phyloP scores from a whole-genome alignment of 2,113 vertebrate genomes.

The Plestiodon gilberti region DNA sequence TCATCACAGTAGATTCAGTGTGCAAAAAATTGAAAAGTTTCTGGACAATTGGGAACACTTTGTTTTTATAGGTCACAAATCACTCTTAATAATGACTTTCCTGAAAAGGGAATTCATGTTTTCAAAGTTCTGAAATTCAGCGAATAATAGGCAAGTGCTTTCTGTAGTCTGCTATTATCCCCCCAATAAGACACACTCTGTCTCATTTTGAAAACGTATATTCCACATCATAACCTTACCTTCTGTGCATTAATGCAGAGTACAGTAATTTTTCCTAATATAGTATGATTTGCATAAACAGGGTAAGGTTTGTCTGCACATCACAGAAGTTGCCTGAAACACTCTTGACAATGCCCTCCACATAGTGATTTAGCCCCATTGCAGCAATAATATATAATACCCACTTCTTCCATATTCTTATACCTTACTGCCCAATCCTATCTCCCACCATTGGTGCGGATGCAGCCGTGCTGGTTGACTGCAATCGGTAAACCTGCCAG shows the following conservation, averaged over 20 bases:
- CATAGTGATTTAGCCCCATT: no score
- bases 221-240: background rate
- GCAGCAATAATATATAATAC: no score
- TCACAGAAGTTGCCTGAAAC: background rate
- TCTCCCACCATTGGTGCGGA: no score
- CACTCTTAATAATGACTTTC: background rate
- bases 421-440: no score
- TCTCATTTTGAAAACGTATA: background rate
- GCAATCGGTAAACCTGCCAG: no score
- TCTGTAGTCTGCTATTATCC: background rate
- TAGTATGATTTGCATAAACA: no score
- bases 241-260: background rate
- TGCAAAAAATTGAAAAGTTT: slow-evolving; percentile 4
- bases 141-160: background rate
- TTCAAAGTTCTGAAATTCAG: slow-evolving; percentile 5
- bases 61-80: background rate
- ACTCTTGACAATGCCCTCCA: no score
- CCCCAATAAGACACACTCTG: no score
- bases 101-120: background rate
- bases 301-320: background rate
- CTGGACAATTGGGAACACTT: background rate
- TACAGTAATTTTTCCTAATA: background rate
- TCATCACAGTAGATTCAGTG: background rate
- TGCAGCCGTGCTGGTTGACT: no score
- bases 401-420: no score